A percentile compares a stretch with the other conserved stretches of the same genome.
phyloP scores from a whole-genome alignment of 2,797 vertebrate species.

The Etheostoma perlongum region DNA sequence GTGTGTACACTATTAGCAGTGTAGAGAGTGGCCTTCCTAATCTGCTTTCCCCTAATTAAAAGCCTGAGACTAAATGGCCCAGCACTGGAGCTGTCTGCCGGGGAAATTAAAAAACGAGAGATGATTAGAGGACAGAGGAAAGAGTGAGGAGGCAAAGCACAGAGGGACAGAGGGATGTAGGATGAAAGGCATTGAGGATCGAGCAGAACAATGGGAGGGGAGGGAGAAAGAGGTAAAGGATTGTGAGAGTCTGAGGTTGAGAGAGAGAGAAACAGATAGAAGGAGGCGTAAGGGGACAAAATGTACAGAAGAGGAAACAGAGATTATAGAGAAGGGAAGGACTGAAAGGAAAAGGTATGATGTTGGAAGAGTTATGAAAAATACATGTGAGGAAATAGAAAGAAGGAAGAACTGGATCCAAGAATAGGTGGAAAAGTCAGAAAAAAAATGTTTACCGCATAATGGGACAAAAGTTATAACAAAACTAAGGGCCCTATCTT shows the following conservation, averaged over 20 bases:
- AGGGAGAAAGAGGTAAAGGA: slow-evolving; percentile 17
- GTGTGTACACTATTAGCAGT: slow-evolving; percentile 44
- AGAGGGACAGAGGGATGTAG: slow-evolving; percentile 31
- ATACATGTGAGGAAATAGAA: background rate
- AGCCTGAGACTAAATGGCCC: slow-evolving; percentile 78
- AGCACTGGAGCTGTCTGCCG: slow-evolving; percentile 63
- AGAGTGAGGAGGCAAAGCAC: slow-evolving; percentile 35
- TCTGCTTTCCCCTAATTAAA: slow-evolving; percentile 78
- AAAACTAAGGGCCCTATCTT: background rate
- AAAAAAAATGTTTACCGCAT: background rate
- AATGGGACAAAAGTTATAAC: background rate
- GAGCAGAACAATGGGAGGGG: slow-evolving; percentile 18
- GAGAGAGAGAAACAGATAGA: slow-evolving; percentile 7
- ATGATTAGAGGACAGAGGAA: slow-evolving; percentile 71
- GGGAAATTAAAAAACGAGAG: slow-evolving; percentile 70
- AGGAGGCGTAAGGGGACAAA: background rate
- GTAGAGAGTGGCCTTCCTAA: slow-evolving; percentile 71
- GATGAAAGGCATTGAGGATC: slow-evolving; percentile 48
- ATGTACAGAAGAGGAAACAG: background rate
- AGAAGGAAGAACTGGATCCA: background rate
- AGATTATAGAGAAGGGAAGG: slow-evolving; percentile 1
- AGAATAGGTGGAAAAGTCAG: background rate
- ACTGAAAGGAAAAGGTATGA: background rate
- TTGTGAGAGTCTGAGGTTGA: background rate
- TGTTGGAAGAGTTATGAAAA: slow-evolving; percentile 15